Evolutionary conservation across 2,888 invertebrate species (phyloP), one percentile per base, ranked within the genome.

Genomic region (Agriopis aurantiaria): DNA sequence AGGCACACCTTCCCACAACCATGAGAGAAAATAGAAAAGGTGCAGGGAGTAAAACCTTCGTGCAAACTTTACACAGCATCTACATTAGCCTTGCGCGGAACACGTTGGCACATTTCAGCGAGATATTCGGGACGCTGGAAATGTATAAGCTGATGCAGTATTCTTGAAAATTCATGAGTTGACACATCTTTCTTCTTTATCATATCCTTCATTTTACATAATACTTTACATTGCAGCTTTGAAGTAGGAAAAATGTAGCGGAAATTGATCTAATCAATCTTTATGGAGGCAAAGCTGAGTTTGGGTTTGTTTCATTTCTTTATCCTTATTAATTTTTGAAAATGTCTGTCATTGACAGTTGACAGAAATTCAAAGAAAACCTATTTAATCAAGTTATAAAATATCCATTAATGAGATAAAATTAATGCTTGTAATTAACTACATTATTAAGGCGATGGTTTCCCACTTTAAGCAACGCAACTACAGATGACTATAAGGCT

Each of bases 91-190:
- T 0, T 57, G 45, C 12, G 9, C 23, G 33, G 9, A 11, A 48
- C 23, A 66, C 65, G 65, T 62, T 68, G 14, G 74, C 69, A 72
- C 59, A 65, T 74, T 72, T 65, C 48, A 49, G 14, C 48, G 40
- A 55, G 53, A 60, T 43, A 8, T 55, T 60, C 41, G 17, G 55
- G 33, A 17, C 60, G 23, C 59, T 17, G 46, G 12, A 41, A 46
- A 57, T 12, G n/a, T n/a, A 14, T 17, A 60, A 66, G 56, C 49
- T 57, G 51, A 62, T 70, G 71, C 74, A 65, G 73, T 78, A 75
- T 77, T 76, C 78, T 65, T 60, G 23, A 33, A 69, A 74, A 82
- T 83, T 82, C 81, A 82, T 80, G 81, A 81, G 70, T 73, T 74
- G 76, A 58, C 65, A 56, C 58, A 67, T 58, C 63, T 73, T 61